Base-by-base conservation (phyloP, 2,888 invertebrate genomes). In the Hyles lineata region DNA sequence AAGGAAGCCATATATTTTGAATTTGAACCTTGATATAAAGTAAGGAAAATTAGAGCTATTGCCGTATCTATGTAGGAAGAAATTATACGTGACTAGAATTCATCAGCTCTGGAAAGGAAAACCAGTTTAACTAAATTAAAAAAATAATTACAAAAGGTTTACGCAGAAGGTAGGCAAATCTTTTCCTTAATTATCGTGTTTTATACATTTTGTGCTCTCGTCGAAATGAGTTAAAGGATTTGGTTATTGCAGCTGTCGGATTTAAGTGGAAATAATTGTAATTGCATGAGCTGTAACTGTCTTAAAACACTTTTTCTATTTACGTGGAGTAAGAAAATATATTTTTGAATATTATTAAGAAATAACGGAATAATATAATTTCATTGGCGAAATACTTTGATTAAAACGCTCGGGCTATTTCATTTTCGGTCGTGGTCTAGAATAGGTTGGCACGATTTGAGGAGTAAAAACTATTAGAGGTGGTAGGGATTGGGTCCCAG, bases 241-340 rank as follows among this genome's bases (percentile, higher is more conserved):
- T 5, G 23, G 23, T 4, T 43, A 25, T 43, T 43, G 43, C n/a
- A 67, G 35, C 63, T 63, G 35, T 63, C 32, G 5, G 21, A 35
- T 35, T 67, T 23, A 43, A 67, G 23, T 67, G 67, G 23, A 50
- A 67, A 50, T 50, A 15, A 50, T 17, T 50, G 67, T 67, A 50
- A 50, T 50, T 50, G 0, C 7, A 43, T 21, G 11, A n/a, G 17
- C 67, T 2, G 43, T 19, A 55, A 55, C 52, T 17, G 17, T 50
- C 43, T 17, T 7, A 17, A 23, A 67, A 50, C 50, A 7, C 23
- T 11, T 50, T 67, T 67, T 43, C 21, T 67, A 67, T 19, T 67
- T 43, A 15, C 11, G 5, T 4, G 9, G 21, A 11, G 5, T 15
- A 15, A 15, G 1, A 50, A 23, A 21, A 25, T 67, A 23, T 23